A percentile compares a stretch with the other conserved stretches of the same genome.
These are phyloP conservation scores for Oncorhynchus tshawytscha DNA, from an alignment of 2,113 vertebrate species.

Conservation along the genomic window DNA sequence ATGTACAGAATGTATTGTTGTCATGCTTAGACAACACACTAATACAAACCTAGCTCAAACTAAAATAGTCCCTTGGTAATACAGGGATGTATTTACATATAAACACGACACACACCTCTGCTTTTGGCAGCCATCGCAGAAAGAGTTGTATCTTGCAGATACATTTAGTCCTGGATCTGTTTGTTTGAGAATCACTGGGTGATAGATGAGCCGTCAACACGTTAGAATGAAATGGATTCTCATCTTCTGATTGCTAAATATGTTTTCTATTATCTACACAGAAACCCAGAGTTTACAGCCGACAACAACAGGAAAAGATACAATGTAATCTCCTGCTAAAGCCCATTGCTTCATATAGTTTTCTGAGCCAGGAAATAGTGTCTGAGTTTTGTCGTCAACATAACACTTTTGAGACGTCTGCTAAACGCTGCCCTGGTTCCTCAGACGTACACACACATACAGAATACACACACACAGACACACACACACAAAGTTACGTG, in stretches of 20 bases:
- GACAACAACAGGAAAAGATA: slow-evolving; percentile 44
- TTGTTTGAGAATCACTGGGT: slow-evolving; percentile 59
- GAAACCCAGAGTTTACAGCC: slow-evolving; percentile 26
- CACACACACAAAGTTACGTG: slow-evolving; percentile 29
- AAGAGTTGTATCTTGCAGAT: slow-evolving; percentile 52
- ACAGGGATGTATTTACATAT: slow-evolving; percentile 61
- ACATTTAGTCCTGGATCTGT: slow-evolving; percentile 60
- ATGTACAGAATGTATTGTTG: slow-evolving; percentile 13
- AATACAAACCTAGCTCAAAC: slow-evolving; percentile 53
- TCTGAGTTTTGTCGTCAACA: slow-evolving; percentile 61
- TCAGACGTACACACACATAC: slow-evolving; percentile 16
- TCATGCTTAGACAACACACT: slow-evolving; percentile 37
- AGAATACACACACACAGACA: slow-evolving; percentile 2
- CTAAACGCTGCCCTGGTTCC: slow-evolving; percentile 41
- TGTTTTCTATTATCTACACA: slow-evolving; percentile 53
- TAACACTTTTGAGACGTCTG: slow-evolving; percentile 53
- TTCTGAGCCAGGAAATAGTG: slow-evolving; percentile 59
- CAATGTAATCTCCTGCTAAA: slow-evolving; percentile 53
- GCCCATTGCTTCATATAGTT: slow-evolving; percentile 63
- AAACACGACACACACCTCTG: slow-evolving; percentile 58
- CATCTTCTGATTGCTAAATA: slow-evolving; percentile 62
- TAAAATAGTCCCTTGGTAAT: slow-evolving; percentile 55
- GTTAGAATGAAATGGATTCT: slow-evolving; percentile 67
- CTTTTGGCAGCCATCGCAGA: slow-evolving; percentile 50
- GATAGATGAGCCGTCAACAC: slow-evolving; percentile 62